phyloP scores from a whole-genome alignment of 2,797 vertebrate species.

The Leptatherina wallacei region DNA sequence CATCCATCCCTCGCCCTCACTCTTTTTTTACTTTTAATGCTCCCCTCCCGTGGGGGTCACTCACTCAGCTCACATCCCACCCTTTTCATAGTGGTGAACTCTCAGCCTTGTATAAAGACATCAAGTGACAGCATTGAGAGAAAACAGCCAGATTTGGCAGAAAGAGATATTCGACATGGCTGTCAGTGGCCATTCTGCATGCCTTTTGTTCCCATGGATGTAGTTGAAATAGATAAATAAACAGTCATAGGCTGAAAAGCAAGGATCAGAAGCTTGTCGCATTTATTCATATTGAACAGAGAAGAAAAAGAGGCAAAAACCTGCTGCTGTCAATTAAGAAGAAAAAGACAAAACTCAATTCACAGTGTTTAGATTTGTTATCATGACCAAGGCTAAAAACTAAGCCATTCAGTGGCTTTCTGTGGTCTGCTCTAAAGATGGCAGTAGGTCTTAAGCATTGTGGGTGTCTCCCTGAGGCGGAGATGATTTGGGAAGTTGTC shows the following conservation, averaged over 20 bases:
- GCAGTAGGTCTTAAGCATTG: constrained; percentile 67
- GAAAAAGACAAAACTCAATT: constrained; percentile 77
- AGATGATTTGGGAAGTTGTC: constrained; percentile 74
- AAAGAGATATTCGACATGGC: constrained; percentile 99
- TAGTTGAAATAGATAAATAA: constrained; percentile 88
- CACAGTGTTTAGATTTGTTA: constrained; percentile 78
- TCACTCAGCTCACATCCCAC: constrained; percentile 77
- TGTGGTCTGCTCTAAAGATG: constrained; percentile 65
- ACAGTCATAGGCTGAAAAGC: constrained; percentile 83
- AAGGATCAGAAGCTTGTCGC: constrained; percentile 81
- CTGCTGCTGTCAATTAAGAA: constrained; percentile 79
- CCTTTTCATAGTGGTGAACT: constrained; percentile 90
- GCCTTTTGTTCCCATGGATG: constrained; percentile 85
- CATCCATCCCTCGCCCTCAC: constrained; percentile 86
- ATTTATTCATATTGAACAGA: constrained; percentile 80
- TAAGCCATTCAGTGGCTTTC: constrained; percentile 74
- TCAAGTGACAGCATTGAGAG: constrained; percentile 90
- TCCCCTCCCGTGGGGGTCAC: constrained; percentile 93
- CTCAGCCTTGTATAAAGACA: constrained; percentile 97
- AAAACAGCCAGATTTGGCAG: constrained; percentile 90
- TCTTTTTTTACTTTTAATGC: constrained; percentile 82
- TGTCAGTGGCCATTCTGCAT: constrained; percentile 90
- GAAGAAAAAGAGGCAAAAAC: constrained; percentile 76
- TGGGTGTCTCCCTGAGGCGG: constrained; percentile 56
- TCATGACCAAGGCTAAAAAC: constrained; percentile 70